Base-by-base conservation (phyloP, 1,140 invertebrate genomes). In the Drosophila sucinea region DNA sequence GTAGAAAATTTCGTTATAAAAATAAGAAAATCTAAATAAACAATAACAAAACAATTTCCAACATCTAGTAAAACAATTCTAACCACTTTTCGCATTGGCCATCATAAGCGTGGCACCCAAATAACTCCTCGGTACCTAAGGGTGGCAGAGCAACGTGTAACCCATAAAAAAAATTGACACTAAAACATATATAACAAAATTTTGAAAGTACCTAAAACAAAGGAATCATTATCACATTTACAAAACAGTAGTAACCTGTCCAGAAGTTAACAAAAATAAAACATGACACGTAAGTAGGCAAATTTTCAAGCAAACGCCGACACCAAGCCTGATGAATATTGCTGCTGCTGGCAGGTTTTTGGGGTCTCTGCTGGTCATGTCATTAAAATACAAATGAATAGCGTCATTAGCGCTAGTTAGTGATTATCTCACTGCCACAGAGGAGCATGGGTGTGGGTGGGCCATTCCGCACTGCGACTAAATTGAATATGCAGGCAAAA, bases 281-380 rank as follows among this genome's bases (percentile, higher is more conserved):
- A 70, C 41, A 77, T 77, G 73, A 77, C 73, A 77, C 73, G 73
- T 77, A 77, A 77, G 73, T 77, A 27, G 6, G 0, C 17, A 41
- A 29, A 44, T 33, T 10, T 1, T 4, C 1, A 17, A 6, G 17
- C 30, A 5, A 30, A 40, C 63, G 29, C 58, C 60, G 29, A 8
- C 6, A 2, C 11, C n/a, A 41, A 10, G 23, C 44, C 44, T 23
- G n/a, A 8, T 35, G 30, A n/a, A 11, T 35, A 17, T 25, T 3
- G 30, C n/a, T 32, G 32, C n/a, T 17, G 32, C 30, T 58, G 7
- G n/a, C 55, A 7, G 55, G n/a, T 33, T 17, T 17, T 35, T 25
- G n/a, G 8, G 3, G 11, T 17, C 8, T n/a, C 29, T 32, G 4
- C 4, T 27, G 29, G 5, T 6, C 44, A 47, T 6, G 23, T 44